Evolutionary conservation across 2,113 vertebrate genomes (phyloP), one percentile per base, ranked within the genome.

Genomic region (Siphamia tubifer): DNA sequence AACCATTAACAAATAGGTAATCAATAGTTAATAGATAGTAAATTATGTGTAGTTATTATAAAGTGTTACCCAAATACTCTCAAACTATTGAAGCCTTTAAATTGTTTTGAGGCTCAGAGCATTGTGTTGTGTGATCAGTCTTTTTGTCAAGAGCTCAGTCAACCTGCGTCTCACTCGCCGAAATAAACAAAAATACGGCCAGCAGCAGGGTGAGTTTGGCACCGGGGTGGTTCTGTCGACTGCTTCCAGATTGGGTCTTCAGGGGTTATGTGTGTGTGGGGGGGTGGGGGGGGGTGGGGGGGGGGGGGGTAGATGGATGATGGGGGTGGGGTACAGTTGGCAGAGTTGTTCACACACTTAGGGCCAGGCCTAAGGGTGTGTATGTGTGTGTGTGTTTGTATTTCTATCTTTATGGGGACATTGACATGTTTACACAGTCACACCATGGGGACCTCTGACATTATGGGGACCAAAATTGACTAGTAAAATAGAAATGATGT

Each of bases 211-310:
- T 20, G 1, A 30, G 57, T 32, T 56, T 62, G 72, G 74, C 79
- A 70, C 60, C 32, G 6, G 20, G 17, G 64, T n/a, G 23, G 61
- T 48, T 23, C 44, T 66, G 56, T 10, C 49, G 54, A 77, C 71
- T 2, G 49, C 69, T 58, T 81, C 78, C 83, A 83, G 82, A 87
- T 72, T 72, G 68, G 78, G 72, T 81, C 74, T 74, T 60, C 16
- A 11, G 76, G 73, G 82, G 65, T 77, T 61, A 39, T 11, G 43
- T n/a, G n/a, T n/a, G n/a, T n/a, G n/a, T n/a, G n/a, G n/a, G n/a
- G n/a, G 54, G 17, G 62, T 36, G 51, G 32, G 61, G 1, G 34
- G 63, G 3, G n/a, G n/a, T n/a, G n/a, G n/a, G n/a, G 54, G 17
- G 62, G 39, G 51, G 32, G 61, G 1, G 34, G 63, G 3, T 19